Evolutionary conservation across 2,888 invertebrate genomes (phyloP).

Genomic region (Megaustenia siamemsis): DNA sequence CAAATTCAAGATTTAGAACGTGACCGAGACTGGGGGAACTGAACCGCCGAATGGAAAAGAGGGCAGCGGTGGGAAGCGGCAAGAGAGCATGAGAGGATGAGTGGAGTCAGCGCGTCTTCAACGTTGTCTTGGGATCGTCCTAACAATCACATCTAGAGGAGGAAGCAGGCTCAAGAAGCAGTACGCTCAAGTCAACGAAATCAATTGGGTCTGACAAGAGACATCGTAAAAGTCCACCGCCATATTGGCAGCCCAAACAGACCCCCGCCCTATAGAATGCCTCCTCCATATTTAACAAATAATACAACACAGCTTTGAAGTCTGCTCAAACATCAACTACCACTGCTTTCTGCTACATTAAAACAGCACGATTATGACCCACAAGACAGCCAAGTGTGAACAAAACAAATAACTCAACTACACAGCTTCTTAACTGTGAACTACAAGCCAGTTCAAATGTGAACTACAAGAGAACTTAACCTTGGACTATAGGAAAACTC

Average conservation of each 20-base stretch:
- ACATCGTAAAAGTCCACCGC: conserved; percentile 40
- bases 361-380: no score
- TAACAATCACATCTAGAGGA: conserved; percentile 50
- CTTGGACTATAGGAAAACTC: no score
- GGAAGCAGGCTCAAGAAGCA: conserved; percentile 37
- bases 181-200: conserved; percentile 32
- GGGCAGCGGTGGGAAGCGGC: not conserved
- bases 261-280: conserved; percentile 60
- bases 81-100: conserved; percentile 17
- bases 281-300: conserved; percentile 58
- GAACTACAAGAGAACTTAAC: no score
- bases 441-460: no score
- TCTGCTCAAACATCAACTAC: no score
- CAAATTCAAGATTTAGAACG: not conserved
- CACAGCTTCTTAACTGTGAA: no score
- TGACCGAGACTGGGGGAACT: conserved; percentile 9
- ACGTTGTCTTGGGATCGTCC: conserved; percentile 49
- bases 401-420: no score
- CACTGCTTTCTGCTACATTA: no score
- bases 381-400: no score
- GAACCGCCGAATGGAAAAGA: conserved; percentile 26
- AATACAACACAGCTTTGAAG: conserved; percentile 45
- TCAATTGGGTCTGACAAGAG: conserved; percentile 39
- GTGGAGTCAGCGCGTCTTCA: conserved; percentile 47
- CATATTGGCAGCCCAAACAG: conserved; percentile 46